These are phyloP conservation scores for Zoanthus solanderi DNA, from an alignment of 92 coral and sea anemone genomes.

Conservation along the genomic window DNA sequence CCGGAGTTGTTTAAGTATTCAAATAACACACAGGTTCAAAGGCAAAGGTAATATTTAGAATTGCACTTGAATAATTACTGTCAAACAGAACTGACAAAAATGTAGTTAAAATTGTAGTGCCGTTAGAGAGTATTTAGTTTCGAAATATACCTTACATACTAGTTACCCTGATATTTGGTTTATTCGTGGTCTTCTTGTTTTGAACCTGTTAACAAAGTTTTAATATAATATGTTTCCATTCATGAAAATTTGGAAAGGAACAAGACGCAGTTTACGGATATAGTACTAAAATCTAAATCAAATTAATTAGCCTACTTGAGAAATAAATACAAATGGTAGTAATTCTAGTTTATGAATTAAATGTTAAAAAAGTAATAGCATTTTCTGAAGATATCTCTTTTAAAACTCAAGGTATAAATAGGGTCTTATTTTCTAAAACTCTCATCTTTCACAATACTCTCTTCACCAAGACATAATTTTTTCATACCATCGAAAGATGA, in stretches of 20 bases:
- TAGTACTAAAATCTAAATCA: conserved; percentile 4
- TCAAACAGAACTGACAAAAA: not conserved
- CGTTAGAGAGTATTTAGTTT: conserved; percentile 6
- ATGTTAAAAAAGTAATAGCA: not conserved
- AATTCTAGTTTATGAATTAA: not conserved
- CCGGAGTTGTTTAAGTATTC: conserved; percentile 13
- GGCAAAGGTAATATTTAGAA: conserved; percentile 3
- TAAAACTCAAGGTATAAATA: not conserved
- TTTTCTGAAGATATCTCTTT: conserved; percentile 5
- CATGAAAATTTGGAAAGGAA: not conserved
- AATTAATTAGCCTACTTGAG: not conserved
- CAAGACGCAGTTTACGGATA: conserved; percentile 1
- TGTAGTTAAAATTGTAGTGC: not conserved
- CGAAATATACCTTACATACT: conserved; percentile 2
- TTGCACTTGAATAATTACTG: conserved; percentile 6
- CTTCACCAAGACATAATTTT: not conserved
- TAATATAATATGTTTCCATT: conserved; percentile 4
- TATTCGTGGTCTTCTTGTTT: conserved; percentile 3
- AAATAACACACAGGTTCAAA: conserved; percentile 13
- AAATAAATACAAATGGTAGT: not conserved
- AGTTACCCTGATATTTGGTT: conserved; percentile 4
- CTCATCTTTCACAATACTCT: not conserved
- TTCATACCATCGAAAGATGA: not conserved
- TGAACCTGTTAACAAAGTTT: conserved; percentile 1
- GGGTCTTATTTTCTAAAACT: conserved; percentile 1